Percentiles rank a stretch among this genome's conserved stretches.
Evolutionary conservation across 2,888 invertebrate species (phyloP).

Genomic region (Caenorhabditis macrosperma): DNA sequence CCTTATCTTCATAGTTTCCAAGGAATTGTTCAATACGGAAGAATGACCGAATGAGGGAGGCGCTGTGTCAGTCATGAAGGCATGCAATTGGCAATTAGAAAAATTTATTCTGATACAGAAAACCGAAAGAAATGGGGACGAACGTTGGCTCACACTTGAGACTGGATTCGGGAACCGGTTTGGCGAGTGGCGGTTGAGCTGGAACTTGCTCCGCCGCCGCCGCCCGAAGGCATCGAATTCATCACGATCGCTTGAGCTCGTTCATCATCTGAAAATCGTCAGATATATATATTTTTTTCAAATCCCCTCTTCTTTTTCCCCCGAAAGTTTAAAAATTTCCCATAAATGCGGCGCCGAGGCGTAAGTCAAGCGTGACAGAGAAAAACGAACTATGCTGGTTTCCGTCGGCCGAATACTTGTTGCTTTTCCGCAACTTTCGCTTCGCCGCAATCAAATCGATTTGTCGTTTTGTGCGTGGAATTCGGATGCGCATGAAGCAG

Average conservation of each 20-base stretch:
- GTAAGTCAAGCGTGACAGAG: not conserved
- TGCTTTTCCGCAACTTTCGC: slow-evolving; percentile 66
- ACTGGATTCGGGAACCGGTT: slow-evolving; percentile 64
- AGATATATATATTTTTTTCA: not conserved
- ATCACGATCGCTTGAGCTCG: slow-evolving; percentile 76
- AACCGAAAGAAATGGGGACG: not conserved
- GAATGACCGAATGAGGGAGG: slow-evolving; percentile 11
- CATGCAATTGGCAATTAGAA: not conserved
- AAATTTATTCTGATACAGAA: not conserved
- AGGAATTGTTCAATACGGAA: slow-evolving; percentile 17
- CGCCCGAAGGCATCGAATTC: slow-evolving; percentile 70
- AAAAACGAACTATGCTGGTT: slow-evolving; percentile 40
- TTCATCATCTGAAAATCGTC: slow-evolving; percentile 64
- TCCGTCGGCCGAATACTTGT: slow-evolving; percentile 53
- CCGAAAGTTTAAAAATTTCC: not conserved
- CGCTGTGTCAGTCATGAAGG: not conserved
- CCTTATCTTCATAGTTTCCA: not conserved
- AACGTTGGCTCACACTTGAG: slow-evolving; percentile 56
- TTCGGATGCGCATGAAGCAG: slow-evolving; percentile 79
- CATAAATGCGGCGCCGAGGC: no score
- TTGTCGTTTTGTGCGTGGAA: slow-evolving; percentile 79
- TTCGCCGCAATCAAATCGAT: slow-evolving; percentile 78
- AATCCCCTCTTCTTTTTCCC: slow-evolving; percentile 1
- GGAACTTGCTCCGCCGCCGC: slow-evolving; percentile 22
- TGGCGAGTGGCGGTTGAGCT: slow-evolving; percentile 13